Base-by-base conservation (phyloP, 2,113 vertebrate species). In the Pelecanus crispus region DNA sequence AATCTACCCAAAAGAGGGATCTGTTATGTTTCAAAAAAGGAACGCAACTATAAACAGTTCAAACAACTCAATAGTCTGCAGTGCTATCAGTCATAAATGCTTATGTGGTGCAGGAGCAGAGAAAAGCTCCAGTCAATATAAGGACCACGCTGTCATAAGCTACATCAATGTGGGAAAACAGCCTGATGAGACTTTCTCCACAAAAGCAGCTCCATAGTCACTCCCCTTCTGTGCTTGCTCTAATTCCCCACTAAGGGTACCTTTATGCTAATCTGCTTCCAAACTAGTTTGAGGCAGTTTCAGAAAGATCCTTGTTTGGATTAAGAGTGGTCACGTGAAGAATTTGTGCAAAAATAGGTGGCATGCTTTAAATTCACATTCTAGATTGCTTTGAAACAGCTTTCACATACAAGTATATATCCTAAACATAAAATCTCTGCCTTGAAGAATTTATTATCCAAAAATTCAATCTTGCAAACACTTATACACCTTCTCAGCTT, bases 61-160 rank as follows among this genome's bases (percentile, higher is more conserved):
- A 90, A 96, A 70, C 49, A 91, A 68, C 38, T 81, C 77, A 78
- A 11, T 50, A 90, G 73, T 86, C 73, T 84, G 49, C 61, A 87
- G 49, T 38, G 47, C 73, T 96, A 86, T 72, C 86, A 92, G 56
- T 96, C 81, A 96, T 63, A 92, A 81, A 75, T 45, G 70, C 44
- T 93, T 78, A 75, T 36, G 36, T 53, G 59, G 44, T 91, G 44
- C 70, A 89, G 56, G n/a, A 87, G 91, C 65, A 78, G 52, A 88
- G 72, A 66, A 81, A 87, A 88, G 47, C 44, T 91, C 34, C 70
- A 71, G 66, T 42, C 94, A 52, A 10, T 61, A 94, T n/a, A 53
- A 80, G 53, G 62, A 81, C 11, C 44, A 53, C 18, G 29, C 70
- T 89, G 77, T 31, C 81, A 86, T 29, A 44, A 91, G 56, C 32